phyloP scores from a whole-genome alignment of 2,797 vertebrate genomes.

The Lepilemur ruficaudatus region DNA sequence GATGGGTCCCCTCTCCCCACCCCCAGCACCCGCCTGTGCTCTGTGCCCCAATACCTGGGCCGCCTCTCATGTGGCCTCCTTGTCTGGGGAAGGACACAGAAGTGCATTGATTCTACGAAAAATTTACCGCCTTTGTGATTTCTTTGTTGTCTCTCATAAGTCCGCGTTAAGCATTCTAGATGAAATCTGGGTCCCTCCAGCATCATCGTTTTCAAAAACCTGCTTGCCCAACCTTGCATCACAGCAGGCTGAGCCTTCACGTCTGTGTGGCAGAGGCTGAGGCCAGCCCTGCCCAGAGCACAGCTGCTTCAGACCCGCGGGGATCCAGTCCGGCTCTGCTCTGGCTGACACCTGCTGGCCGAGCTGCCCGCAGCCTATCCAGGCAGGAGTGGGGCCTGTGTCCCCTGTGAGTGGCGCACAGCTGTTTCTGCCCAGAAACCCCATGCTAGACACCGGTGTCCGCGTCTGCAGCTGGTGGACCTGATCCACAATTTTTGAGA shows the following conservation, averaged over 20 bases:
- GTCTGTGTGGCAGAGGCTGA: background rate
- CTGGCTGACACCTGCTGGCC: background rate
- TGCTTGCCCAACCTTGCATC: too few species aligned
- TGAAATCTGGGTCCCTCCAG: background rate
- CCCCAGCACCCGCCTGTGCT: background rate
- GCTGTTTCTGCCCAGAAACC: too few species aligned
- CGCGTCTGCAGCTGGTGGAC: background rate
- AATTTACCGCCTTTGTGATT: background rate
- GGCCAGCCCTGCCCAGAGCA: background rate
- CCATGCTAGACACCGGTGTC: background rate
- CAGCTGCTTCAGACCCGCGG: accelerated
- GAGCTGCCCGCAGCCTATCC: accelerated
- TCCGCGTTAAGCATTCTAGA: background rate
- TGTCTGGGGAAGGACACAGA: background rate
- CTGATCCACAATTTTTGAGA: background rate
- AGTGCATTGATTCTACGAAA: too few species aligned
- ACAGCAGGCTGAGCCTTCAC: accelerated
- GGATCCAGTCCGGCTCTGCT: background rate
- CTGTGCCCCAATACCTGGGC: background rate
- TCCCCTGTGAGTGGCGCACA: too few species aligned
- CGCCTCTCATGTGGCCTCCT: too few species aligned
- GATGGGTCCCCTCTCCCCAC: accelerated
- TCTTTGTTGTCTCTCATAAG: background rate
- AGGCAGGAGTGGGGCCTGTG: background rate
- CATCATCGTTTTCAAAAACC: background rate